These are phyloP conservation scores for Rhimphoctona megacephalus DNA, from an alignment of 2,888 invertebrate species.

Conservation along the genomic window DNA sequence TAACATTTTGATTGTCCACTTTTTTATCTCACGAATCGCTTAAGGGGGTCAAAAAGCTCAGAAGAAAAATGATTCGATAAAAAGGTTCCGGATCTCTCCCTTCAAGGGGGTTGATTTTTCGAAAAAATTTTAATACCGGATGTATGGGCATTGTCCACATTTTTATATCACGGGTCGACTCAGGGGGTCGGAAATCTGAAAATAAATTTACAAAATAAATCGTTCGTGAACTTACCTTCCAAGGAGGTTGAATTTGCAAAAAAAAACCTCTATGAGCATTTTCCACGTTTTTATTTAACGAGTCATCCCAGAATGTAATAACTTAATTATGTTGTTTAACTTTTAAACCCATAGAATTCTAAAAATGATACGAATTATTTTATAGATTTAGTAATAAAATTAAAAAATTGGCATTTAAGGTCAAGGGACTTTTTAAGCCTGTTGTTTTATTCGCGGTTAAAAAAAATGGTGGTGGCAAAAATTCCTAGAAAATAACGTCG, in stretches of 20 bases:
- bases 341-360: neutral
- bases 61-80: neutral
- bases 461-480: neutral
- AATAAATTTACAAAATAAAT: too few relatives aligned
- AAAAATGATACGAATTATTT: neutral
- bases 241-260: too few relatives aligned
- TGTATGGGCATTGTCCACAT: too few relatives aligned
- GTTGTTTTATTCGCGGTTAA: neutral
- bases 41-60: neutral
- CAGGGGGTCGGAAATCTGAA: too few relatives aligned
- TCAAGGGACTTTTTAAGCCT: neutral
- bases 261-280: too few relatives aligned
- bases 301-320: neutral
- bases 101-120: too few relatives aligned
- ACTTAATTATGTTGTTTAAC: neutral
- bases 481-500: neutral
- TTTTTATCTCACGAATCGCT: neutral
- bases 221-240: too few relatives aligned
- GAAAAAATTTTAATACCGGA: too few relatives aligned
- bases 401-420: neutral
- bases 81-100: too few relatives aligned
- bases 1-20: too few relatives aligned
- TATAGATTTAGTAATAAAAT: neutral
- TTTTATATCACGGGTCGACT: too few relatives aligned
- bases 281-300: neutral